Evolutionary conservation across 1,140 invertebrate genomes (phyloP).

Genomic region (Gryllus bimaculatus): DNA sequence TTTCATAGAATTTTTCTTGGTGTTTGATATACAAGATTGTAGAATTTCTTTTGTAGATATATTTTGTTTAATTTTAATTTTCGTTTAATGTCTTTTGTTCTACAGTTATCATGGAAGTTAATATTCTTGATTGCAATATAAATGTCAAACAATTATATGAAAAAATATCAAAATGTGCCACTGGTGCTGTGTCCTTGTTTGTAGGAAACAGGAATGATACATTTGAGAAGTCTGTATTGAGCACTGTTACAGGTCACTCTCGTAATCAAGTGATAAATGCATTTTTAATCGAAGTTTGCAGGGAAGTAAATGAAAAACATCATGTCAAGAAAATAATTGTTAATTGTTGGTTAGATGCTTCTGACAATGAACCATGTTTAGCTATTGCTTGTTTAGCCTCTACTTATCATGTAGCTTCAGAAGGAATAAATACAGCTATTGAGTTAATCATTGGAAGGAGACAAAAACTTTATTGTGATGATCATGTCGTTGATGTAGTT

Average conservation of each 20-base stretch:
- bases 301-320: neutral
- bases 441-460: neutral
- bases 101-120: neutral
- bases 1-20: too few relatives aligned
- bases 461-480: neutral
- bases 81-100: neutral
- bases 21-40: neutral
- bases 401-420: neutral
- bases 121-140: neutral
- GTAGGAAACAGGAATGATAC: neutral
- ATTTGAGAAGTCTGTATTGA: neutral
- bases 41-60: neutral
- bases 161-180: neutral
- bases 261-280: neutral
- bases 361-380: neutral
- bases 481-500: constrained; percentile 30
- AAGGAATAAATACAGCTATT: neutral
- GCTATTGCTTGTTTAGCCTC: neutral
- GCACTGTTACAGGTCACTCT: neutral
- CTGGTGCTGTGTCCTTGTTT: neutral
- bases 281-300: neutral
- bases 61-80: neutral
- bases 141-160: neutral
- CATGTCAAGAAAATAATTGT: neutral
- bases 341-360: neutral